Base-by-base conservation (phyloP, 2,113 vertebrate genomes). In the Caranx ignobilis region DNA sequence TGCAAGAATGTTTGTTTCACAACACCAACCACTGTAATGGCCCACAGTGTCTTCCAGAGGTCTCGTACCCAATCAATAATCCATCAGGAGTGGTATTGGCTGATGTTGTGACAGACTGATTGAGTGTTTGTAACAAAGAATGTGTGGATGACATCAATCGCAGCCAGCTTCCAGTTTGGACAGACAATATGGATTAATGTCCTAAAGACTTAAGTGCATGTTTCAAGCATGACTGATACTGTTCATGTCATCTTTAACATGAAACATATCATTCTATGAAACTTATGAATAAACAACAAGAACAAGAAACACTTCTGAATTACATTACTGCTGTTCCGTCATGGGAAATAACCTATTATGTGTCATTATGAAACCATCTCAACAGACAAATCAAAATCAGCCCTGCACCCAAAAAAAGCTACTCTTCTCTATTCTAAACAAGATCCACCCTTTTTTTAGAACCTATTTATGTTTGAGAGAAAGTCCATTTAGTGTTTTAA, bases 41-140 rank as follows among this genome's bases (percentile, higher is more conserved):
- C 64, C 13, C 1, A 4, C 6, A 31, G 34, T 35, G 64, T 78
- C 69, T 77, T 84, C 31, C 72, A 75, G 32, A 71, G 52, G 41
- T 77, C 70, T 86, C 1, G 7, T 48, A 60, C 68, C 71, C 67
- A 68, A 87, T 83, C 81, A 79, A 57, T 75, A 83, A 85, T 62
- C 57, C 57, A 76, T 64, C 5, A 62, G 69, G 32, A 75, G 21
- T 9, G 6, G 18, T 66, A 77, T 16, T 74, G 55, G 71, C 66
- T 55, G 13, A 65, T 62, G 55, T 75, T 62, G 48, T 75, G 61
- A 91, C 63, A 83, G 41, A 13, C 31, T 65, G 57, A 89, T 32
- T 80, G 32, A 71, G 32, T 60, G 12, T 75, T 68, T 83, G 55
- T 21, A 60, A 80, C n/a, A 75, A 73, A 54, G 16, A 71, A 74